phyloP scores from a whole-genome alignment of 2,888 invertebrate genomes.

The Heliconius aoede region DNA sequence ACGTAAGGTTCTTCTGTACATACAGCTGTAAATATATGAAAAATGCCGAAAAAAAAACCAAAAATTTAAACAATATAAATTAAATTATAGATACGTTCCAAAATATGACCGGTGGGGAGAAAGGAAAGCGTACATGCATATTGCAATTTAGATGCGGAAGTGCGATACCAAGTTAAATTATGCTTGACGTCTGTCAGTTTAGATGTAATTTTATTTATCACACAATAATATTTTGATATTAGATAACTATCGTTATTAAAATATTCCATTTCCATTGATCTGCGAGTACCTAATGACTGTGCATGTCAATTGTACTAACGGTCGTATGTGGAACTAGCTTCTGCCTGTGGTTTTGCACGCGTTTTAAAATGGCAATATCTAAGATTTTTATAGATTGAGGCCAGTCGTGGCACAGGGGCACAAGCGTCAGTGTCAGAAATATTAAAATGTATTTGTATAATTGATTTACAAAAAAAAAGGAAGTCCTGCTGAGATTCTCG shows the following conservation, averaged over 20 bases:
- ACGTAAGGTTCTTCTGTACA: too few species aligned
- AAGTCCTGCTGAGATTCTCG: too few species aligned
- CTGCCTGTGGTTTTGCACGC: too few species aligned
- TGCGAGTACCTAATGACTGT: conserved; percentile 21
- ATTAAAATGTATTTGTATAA: too few species aligned
- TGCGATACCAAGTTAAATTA: conserved; percentile 73
- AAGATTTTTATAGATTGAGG: too few species aligned
- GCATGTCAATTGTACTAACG: conserved; percentile 5
- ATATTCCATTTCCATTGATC: too few species aligned
- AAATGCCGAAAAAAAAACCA: too few species aligned
- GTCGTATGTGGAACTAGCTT: not conserved
- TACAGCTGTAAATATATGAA: too few species aligned
- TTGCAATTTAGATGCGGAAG: conserved; percentile 78
- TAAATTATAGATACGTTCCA: conserved; percentile 16
- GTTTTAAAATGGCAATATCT: not conserved
- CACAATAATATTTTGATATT: conserved; percentile 43
- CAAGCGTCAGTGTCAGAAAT: too few species aligned
- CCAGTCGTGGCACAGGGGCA: too few species aligned
- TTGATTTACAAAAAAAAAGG: too few species aligned
- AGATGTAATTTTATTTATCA: conserved; percentile 50
- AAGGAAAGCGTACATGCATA: conserved; percentile 74
- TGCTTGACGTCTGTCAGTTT: conserved; percentile 60
- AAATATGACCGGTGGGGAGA: conserved; percentile 48
- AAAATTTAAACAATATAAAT: not conserved
- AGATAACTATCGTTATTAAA: conserved; percentile 28